Base-by-base conservation (phyloP, 2,113 vertebrate genomes). In the Tragelaphus imberbis region DNA sequence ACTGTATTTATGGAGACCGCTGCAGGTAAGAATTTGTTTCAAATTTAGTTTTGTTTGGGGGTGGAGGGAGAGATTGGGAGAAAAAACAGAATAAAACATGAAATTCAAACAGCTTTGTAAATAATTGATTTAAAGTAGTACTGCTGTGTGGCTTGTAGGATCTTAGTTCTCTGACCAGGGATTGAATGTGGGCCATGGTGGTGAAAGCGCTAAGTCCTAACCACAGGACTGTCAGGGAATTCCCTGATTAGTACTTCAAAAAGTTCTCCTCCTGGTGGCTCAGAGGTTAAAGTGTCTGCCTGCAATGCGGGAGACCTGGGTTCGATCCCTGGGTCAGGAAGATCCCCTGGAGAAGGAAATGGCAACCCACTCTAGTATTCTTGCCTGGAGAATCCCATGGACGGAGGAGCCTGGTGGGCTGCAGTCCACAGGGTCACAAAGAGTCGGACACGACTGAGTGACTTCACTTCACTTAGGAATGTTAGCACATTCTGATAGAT, bases 1-100 rank as follows among this genome's bases (percentile, higher is more conserved):
- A 99, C 99, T 99, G 99, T 97, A 99, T 99, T 97, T 99, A 99
- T 4, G 99, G 99, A 98, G 99, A 99, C 98, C 99, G 98, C 3
- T 99, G 99, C 99, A 99, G 99, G 99, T 99, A 98, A 99, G 97
- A 47, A 94, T 86, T 40, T n/a, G 14, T 27, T 12, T 1, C 16
- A 63, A 30, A 4, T 23, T 86, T 28, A 13, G 17, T 82, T 93
- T 28, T 84, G 49, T 71, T 79, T 0, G 13, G 65, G 65, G 40
- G 51, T 61, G 19, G 28, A 21, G 79, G 13, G 16, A 49, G 61
- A 13, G 7, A 13, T 23, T 49, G 33, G 92, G 15, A 56, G 59
- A 85, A 44, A 40, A 88, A 91, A 88, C 15, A 63, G 19, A 88
- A 7, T 44, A 56, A 85, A 88, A 40, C 44, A 0, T 14, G 19